Percentiles rank a stretch among this genome's conserved stretches.
These are phyloP conservation scores for Balaeniceps rex DNA, from an alignment of 2,113 vertebrate species.

Conservation along the genomic window DNA sequence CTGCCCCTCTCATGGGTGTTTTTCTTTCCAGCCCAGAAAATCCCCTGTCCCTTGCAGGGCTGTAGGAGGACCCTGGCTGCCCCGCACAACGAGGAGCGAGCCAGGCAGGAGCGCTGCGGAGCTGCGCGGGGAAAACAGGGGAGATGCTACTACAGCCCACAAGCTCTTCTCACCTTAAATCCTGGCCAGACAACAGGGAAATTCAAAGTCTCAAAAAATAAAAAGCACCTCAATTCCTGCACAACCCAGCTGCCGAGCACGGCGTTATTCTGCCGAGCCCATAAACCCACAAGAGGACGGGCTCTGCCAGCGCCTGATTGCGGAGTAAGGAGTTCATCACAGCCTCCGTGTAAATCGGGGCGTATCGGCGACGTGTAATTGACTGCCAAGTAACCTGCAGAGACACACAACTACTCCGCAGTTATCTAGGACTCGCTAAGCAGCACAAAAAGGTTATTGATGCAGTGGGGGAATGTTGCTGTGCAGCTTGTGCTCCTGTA, in stretches of 20 bases:
- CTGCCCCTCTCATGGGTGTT: background rate
- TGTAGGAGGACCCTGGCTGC: background rate
- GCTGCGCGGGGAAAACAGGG: accelerated
- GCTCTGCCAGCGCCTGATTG: background rate
- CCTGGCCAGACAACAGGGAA: background rate
- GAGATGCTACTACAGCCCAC: background rate
- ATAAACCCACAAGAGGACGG: background rate
- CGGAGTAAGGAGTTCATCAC: background rate
- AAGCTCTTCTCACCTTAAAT: background rate
- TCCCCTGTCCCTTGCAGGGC: background rate
- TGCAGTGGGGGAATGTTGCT: background rate
- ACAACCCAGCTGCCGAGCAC: background rate
- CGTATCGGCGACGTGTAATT: background rate
- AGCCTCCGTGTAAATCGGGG: background rate
- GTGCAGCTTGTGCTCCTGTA: background rate
- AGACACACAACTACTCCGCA: background rate
- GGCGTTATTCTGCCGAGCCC: background rate
- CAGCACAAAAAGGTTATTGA: background rate
- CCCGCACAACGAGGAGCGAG: background rate
- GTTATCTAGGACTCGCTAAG: background rate
- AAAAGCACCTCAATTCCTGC: background rate
- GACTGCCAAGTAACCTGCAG: background rate
- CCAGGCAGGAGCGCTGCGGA: background rate
- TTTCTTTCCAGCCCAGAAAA: background rate
- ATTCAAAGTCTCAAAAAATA: background rate